Conservation (phyloP, 2,797 vertebrate species). For the Syncerus caffer region DNA sequence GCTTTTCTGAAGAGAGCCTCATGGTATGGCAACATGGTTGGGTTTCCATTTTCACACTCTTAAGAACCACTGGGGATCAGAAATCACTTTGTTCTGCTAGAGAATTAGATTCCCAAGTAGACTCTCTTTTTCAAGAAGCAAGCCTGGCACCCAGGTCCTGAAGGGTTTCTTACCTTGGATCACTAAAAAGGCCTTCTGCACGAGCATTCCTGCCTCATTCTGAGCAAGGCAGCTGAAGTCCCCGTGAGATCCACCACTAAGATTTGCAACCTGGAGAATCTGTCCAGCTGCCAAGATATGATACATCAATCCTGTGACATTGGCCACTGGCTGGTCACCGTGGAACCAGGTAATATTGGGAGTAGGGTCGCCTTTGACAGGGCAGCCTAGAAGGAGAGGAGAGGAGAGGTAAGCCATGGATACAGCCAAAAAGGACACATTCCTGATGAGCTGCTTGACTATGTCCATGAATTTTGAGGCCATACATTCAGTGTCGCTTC, state of each 20-base stretch:
- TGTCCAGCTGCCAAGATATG: conserved; percentile 79
- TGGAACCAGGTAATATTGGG: conserved; percentile 86
- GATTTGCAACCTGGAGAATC: conserved; percentile 82
- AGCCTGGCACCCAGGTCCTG: background rate
- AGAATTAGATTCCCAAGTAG: background rate
- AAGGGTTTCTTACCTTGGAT: conserved; percentile 81
- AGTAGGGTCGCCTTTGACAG: conserved; percentile 81
- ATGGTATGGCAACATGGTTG: background rate
- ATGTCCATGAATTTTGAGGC: background rate
- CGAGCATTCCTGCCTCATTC: conserved; percentile 83
- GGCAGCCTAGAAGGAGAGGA: conserved; percentile 81
- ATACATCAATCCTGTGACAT: conserved; percentile 57
- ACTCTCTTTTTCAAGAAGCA: background rate
- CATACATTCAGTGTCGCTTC: background rate
- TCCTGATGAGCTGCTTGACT: background rate
- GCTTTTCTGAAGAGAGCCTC: background rate
- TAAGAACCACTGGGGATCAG: background rate
- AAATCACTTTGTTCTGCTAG: background rate
- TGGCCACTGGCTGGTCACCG: conserved; percentile 74
- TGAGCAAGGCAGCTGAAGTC: conserved; percentile 86
- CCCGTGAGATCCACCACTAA: conserved; percentile 77
- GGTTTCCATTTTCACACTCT: background rate
- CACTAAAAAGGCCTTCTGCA: conserved; percentile 77
- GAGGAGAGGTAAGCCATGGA: background rate
- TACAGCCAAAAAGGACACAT: background rate